Conservation (phyloP, 2,888 invertebrate species). For the Aspidiotus destructor region DNA sequence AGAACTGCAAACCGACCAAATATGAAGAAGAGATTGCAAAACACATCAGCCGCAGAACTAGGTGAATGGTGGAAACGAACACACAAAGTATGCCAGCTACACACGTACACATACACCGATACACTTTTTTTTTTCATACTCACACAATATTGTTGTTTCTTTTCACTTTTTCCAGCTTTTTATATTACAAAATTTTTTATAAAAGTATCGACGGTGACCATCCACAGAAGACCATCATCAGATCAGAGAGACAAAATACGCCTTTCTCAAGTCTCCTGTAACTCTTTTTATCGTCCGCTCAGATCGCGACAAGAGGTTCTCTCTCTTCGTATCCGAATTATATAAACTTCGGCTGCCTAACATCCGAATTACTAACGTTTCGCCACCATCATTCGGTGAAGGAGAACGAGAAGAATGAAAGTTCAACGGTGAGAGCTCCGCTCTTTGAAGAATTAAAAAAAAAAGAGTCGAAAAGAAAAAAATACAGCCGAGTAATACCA, state of each 20-base stretch:
- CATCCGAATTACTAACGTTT: neutral
- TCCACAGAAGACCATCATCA: too few species aligned
- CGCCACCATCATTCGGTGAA: neutral
- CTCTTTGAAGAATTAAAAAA: neutral
- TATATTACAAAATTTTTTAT: neutral
- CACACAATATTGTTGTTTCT: neutral
- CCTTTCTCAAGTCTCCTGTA: neutral
- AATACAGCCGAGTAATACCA: neutral
- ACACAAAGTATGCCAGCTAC: neutral
- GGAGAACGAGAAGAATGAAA: neutral
- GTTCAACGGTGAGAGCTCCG: neutral
- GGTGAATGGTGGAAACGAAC: constrained; percentile 24
- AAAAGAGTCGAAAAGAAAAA: neutral
- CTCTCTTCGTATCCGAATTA: too few species aligned
- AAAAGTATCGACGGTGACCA: too few species aligned
- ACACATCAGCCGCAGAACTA: constrained; percentile 15
- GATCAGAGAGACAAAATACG: neutral
- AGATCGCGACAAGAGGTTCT: too few species aligned
- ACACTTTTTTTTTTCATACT: neutral
- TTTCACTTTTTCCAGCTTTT: neutral
- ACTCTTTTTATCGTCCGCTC: too few species aligned
- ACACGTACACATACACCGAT: too few species aligned
- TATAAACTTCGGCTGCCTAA: too few species aligned
- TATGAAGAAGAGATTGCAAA: constrained; percentile 31
- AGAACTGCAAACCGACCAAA: constrained; percentile 26